Percentiles rank a stretch among this genome's conserved stretches.
Evolutionary conservation across 2,113 vertebrate genomes (phyloP).

Genomic region (Desmodus rotundus): DNA sequence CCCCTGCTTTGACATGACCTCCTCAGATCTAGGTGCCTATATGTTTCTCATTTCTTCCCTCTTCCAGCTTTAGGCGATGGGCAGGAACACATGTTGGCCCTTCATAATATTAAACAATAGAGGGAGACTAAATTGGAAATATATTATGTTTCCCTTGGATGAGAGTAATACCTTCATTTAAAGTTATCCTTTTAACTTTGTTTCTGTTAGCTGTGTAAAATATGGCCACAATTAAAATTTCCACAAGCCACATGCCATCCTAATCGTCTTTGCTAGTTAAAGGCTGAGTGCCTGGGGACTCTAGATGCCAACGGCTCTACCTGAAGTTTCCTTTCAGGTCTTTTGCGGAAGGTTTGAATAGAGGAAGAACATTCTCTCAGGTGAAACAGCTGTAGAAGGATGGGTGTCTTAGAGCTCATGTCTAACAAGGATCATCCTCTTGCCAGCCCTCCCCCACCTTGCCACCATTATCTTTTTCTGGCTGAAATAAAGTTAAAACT

Average conservation of each 20-base stretch:
- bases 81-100: background rate
- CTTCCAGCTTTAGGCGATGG: background rate
- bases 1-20: background rate
- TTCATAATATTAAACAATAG: constrained; percentile 17
- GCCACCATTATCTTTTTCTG: background rate
- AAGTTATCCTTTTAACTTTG: constrained; percentile 26
- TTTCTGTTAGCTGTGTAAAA: constrained; percentile 42
- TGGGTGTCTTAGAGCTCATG: background rate
- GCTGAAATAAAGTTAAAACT: constrained; percentile 29
- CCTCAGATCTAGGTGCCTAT: background rate
- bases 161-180: constrained; percentile 37
- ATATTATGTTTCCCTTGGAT: constrained; percentile 6
- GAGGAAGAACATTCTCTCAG: background rate
- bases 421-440: background rate
- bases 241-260: constrained; percentile 20
- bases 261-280: constrained; percentile 43
- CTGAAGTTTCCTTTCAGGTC: background rate
- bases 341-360: background rate
- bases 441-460: background rate
- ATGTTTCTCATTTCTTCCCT: background rate
- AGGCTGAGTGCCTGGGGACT: background rate
- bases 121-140: background rate
- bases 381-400: background rate
- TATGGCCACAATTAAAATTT: constrained; percentile 37
- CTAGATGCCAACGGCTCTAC: background rate